These are phyloP conservation scores for Drosophila grimshawi DNA, from an alignment of 1,140 invertebrate genomes.

Conservation along the genomic window DNA sequence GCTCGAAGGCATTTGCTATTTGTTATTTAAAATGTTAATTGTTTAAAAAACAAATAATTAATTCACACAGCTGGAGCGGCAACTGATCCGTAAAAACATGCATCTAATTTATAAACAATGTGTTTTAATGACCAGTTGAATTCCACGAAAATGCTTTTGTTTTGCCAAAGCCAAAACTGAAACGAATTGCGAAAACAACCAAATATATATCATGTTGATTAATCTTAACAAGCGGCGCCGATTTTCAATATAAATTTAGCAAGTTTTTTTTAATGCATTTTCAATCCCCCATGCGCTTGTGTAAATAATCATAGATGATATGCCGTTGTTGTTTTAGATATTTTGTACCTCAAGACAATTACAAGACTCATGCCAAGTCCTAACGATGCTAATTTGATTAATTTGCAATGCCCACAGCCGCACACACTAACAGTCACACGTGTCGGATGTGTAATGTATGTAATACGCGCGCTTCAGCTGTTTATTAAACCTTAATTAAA, in stretches of 20 bases:
- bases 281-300: slow-evolving; percentile 34
- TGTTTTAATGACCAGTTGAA: slow-evolving; percentile 10
- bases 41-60: slow-evolving; percentile 19
- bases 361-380: slow-evolving; percentile 45
- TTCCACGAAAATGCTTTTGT: slow-evolving; percentile 7
- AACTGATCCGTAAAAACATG: slow-evolving; percentile 2
- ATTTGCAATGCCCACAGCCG: slow-evolving; percentile 56
- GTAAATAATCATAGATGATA: slow-evolving; percentile 55
- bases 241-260: slow-evolving; percentile 45
- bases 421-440: slow-evolving; percentile 44
- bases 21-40: slow-evolving; percentile 4
- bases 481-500: slow-evolving; percentile 81
- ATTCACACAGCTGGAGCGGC: slow-evolving; percentile 4
- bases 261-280: slow-evolving; percentile 21
- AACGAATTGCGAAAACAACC: not conserved
- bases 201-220: not conserved
- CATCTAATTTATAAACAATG: slow-evolving; percentile 19
- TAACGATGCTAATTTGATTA: slow-evolving; percentile 80
- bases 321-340: slow-evolving; percentile 47
- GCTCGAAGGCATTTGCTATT: not conserved
- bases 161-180: not conserved
- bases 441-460: slow-evolving; percentile 69
- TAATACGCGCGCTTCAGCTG: slow-evolving; percentile 48
- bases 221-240: slow-evolving; percentile 32
- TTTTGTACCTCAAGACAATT: slow-evolving; percentile 33